phyloP scores from a whole-genome alignment of 2,888 invertebrate species.

The Mythimna lalbum region DNA sequence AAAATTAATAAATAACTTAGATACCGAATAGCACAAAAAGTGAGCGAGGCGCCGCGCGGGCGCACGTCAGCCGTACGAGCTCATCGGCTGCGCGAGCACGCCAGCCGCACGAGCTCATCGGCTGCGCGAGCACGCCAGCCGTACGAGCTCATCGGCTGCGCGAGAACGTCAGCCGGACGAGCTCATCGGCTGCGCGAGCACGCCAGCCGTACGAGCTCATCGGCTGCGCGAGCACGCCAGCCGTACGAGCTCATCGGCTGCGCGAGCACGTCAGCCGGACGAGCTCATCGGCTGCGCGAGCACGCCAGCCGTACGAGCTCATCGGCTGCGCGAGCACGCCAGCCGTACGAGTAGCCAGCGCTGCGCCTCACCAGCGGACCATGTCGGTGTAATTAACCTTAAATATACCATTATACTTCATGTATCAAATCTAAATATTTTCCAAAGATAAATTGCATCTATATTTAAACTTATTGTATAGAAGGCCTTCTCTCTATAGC shows the following conservation, averaged over 20 bases:
- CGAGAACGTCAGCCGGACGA: too few relatives aligned
- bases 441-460: slow-evolving; percentile 71
- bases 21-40: slow-evolving; percentile 43
- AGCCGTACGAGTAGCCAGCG: background rate
- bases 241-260: background rate
- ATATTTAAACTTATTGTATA: slow-evolving; percentile 69
- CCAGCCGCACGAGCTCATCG: background rate
- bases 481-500: slow-evolving; percentile 68
- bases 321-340: background rate
- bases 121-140: background rate
- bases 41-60: slow-evolving; percentile 3
- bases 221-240: background rate
- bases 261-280: background rate
- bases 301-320: too few relatives aligned
- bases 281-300: background rate
- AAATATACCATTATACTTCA: slow-evolving; percentile 61
- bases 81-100: background rate
- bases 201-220: background rate
- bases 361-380: background rate
- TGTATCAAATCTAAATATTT: slow-evolving; percentile 80
- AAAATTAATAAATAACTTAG: slow-evolving; percentile 67
- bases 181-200: background rate
- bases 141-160: background rate
- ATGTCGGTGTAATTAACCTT: slow-evolving; percentile 18
- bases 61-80: background rate